Evolutionary conservation across 2,797 vertebrate species (phyloP), one percentile per base, ranked within the genome.

Genomic region (Enteromius radiatus): DNA sequence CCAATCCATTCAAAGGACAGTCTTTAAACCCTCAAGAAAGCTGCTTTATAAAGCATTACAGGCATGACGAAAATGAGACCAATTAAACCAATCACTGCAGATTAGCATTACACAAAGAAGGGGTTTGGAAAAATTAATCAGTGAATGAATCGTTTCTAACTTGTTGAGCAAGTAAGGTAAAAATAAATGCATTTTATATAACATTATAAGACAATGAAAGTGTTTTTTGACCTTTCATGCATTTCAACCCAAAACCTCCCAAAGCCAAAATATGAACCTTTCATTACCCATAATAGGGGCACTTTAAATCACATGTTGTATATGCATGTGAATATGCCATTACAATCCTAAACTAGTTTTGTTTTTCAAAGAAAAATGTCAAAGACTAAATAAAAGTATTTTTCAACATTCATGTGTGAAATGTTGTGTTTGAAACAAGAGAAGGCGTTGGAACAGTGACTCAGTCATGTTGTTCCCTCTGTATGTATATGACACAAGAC

Each of bases 321-420:
- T 45, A 12, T 45, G 43, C 1, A 9, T 14, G 10, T 41, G n/a
- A 61, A 43, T 2, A 47, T 63, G 38, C 11, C 5, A 31, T 59
- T 73, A 54, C 19, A 5, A 33, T 73, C 31, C n/a, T 49, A 52
- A 54, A 74, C 12, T 54, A 52, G 26, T 23, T 56, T 59, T 21
- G 23, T 70, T 54, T 21, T 54, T 15, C 26, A 73, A n/a, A 4
- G 6, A 9, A 33, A 31, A 47, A 73, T 21, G 26, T 71, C 17
- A 71, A 41, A 54, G 45, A 73, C 45, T 33, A 54, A 73, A 73
- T 73, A 73, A 61, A 76, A 61, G 15, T 61, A 7, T 45, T 45
- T 31, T 45, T 63, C 3, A 28, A 9, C 23, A 45, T 43, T 28
- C 17, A 21, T 76, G 56, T 76, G 23, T 76, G 56, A 76, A 63